Evolutionary conservation across 2,888 invertebrate species (phyloP).

Genomic region (Phanerotoma sp.): DNA sequence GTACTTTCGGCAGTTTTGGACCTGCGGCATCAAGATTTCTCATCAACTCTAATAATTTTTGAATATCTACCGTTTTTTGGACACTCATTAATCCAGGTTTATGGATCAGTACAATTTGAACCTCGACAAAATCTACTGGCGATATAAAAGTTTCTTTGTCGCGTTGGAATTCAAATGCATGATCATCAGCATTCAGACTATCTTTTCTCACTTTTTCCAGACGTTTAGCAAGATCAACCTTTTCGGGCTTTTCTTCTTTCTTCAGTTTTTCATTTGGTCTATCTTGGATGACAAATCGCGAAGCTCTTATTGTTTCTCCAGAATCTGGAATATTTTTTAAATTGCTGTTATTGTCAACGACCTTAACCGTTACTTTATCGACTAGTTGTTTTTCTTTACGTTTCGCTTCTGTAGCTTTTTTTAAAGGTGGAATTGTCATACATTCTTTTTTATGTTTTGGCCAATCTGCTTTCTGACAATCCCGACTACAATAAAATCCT

Average conservation of each 20-base stretch:
- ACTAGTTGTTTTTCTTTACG: too few species aligned
- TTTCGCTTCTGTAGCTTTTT: not conserved
- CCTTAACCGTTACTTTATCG: too few species aligned
- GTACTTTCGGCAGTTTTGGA: not conserved
- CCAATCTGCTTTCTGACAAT: conserved; percentile 50
- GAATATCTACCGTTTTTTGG: conserved; percentile 32
- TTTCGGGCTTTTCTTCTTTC: too few species aligned
- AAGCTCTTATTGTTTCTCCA: too few species aligned
- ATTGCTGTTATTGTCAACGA: too few species aligned
- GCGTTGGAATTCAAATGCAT: not conserved
- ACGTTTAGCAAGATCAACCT: too few species aligned
- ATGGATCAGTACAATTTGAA: conserved; percentile 28
- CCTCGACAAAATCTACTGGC: conserved; percentile 32
- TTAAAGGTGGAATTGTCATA: conserved; percentile 37
- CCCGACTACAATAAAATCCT: conserved; percentile 45
- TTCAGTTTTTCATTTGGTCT: too few species aligned
- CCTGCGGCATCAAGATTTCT: conserved; percentile 25
- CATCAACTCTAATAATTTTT: conserved; percentile 31
- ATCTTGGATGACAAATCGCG: too few species aligned
- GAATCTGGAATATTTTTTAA: too few species aligned
- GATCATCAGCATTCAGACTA: not conserved
- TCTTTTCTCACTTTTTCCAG: too few species aligned
- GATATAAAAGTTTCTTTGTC: conserved; percentile 33
- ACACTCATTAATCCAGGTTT: conserved; percentile 38
- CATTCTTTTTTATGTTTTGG: conserved; percentile 44